phyloP scores from a whole-genome alignment of 1,140 invertebrate species.

The Uloborus diversus region DNA sequence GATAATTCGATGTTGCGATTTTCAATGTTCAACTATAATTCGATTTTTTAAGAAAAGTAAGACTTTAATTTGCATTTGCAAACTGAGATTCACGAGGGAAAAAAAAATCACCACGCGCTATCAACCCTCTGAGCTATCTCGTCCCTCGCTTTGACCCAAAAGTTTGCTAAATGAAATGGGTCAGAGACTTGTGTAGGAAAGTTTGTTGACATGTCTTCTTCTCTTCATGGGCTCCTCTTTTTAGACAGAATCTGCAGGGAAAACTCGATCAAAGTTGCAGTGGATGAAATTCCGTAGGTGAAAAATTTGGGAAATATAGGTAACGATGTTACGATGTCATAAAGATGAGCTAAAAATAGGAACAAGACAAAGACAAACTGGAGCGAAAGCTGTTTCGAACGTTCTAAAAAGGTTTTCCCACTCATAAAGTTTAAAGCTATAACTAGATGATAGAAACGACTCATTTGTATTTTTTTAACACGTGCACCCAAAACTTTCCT shows the following conservation, averaged over 20 bases:
- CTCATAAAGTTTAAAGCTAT: neutral
- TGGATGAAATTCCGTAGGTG: neutral
- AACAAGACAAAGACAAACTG: neutral
- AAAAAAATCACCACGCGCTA: no score
- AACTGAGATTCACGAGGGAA: neutral
- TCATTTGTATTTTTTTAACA: neutral
- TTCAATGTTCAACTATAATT: neutral
- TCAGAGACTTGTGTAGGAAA: neutral
- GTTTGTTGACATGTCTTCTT: conserved; percentile 16
- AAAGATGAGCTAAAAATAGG: neutral
- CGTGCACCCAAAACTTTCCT: neutral
- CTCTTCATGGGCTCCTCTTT: neutral
- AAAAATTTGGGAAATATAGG: neutral
- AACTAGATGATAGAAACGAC: neutral
- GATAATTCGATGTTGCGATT: neutral
- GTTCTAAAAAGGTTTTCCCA: neutral
- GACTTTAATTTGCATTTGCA: neutral
- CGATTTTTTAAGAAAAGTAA: neutral
- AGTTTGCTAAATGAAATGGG: neutral
- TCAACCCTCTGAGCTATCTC: neutral
- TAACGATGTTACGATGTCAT: conserved; percentile 5
- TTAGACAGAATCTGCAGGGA: neutral
- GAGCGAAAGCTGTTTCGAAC: neutral
- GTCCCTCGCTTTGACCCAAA: conserved; percentile 29
- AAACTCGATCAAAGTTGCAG: neutral